phyloP scores from a whole-genome alignment of 2,888 invertebrate species.

The Selenia dentaria region DNA sequence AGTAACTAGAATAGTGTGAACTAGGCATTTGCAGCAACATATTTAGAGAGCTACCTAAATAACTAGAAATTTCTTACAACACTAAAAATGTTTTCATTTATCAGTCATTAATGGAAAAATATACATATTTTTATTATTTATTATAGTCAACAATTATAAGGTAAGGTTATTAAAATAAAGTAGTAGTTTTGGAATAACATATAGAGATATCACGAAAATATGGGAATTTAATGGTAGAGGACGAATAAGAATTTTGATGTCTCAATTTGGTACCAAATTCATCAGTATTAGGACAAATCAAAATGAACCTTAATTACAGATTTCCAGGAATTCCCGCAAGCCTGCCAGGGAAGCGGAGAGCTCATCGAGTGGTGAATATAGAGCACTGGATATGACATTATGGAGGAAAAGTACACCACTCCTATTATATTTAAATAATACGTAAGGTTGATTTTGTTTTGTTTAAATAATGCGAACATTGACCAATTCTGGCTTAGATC shows the following conservation, averaged over 20 bases:
- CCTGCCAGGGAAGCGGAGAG: too few species aligned
- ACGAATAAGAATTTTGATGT: conserved; percentile 2
- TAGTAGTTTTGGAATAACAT: conserved; percentile 46
- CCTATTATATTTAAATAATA: too few species aligned
- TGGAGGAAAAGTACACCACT: too few species aligned
- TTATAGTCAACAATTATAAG: conserved; percentile 38
- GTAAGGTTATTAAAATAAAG: conserved; percentile 31
- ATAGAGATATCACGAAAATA: conserved; percentile 43
- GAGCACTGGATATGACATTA: too few species aligned
- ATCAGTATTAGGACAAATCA: too few species aligned
- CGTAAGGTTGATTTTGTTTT: neutral
- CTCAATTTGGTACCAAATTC: too few species aligned
- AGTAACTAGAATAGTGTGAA: conserved; percentile 5
- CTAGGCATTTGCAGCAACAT: conserved; percentile 23
- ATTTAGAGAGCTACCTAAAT: conserved; percentile 70
- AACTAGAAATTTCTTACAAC: conserved; percentile 41
- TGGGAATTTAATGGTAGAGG: conserved; percentile 24
- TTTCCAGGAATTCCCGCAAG: too few species aligned
- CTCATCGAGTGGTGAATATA: too few species aligned
- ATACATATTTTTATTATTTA: conserved; percentile 39
- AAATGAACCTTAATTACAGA: too few species aligned
- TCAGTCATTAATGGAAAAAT: conserved; percentile 53
- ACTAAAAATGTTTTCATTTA: conserved; percentile 30
- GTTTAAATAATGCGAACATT: neutral
- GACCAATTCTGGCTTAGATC: too few species aligned